phyloP scores from a whole-genome alignment of 2,888 invertebrate species.

The Leucoma salicis region DNA sequence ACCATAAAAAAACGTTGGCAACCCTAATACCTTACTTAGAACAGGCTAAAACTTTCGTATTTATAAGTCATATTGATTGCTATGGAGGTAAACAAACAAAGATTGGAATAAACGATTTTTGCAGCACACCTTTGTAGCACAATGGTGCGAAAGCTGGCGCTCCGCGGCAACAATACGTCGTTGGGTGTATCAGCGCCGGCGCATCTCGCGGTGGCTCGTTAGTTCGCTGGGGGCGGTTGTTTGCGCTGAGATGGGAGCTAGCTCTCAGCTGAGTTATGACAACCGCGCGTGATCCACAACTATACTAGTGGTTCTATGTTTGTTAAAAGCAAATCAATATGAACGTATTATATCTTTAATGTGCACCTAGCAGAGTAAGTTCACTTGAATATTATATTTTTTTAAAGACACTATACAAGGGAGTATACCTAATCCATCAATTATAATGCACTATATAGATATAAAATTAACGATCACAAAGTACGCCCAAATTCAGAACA shows the following conservation, averaged over 20 bases:
- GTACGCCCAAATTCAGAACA: no score
- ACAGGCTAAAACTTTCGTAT: no score
- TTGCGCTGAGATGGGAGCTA: conserved; percentile 61
- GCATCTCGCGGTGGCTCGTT: conserved; percentile 78
- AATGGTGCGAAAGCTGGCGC: conserved; percentile 82
- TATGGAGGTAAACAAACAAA: conserved; percentile 75
- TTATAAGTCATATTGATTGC: no score
- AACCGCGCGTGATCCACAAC: conserved; percentile 45
- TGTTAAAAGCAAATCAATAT: conserved; percentile 5
- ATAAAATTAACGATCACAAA: no score
- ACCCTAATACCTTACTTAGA: no score
- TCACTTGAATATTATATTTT: no score
- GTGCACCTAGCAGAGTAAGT: no score
- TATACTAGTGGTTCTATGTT: conserved; percentile 33
- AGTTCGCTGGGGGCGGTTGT: conserved; percentile 70
- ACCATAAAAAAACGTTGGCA: no score
- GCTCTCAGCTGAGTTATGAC: conserved; percentile 46
- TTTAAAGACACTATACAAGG: no score
- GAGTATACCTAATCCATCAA: no score
- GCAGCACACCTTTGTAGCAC: conserved; percentile 63
- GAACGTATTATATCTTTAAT: no score
- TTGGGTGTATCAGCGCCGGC: conserved; percentile 66
- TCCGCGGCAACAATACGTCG: conserved; percentile 74
- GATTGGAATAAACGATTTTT: conserved; percentile 68
- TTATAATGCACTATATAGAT: no score